These are phyloP conservation scores for Sphaerodactylus townsendi DNA, from an alignment of 2,113 vertebrate species.

Conservation along the genomic window DNA sequence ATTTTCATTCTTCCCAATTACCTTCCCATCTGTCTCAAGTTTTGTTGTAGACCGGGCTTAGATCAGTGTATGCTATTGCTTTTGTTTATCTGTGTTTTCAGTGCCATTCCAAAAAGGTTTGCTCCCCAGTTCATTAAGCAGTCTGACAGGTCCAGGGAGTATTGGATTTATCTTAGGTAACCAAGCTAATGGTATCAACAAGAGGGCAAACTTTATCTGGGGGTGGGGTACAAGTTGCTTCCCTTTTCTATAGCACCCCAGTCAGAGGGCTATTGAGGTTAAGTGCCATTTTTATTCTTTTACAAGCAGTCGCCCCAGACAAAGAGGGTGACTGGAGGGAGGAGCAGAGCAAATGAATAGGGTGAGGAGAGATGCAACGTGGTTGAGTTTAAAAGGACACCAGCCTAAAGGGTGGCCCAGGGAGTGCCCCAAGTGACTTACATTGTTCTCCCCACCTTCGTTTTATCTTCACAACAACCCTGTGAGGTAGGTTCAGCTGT, in stretches of 20 bases:
- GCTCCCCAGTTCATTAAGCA: background rate
- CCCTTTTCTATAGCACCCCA: background rate
- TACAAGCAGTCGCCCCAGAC: background rate
- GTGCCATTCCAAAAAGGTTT: background rate
- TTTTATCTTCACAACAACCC: too few species aligned
- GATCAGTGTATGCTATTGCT: background rate
- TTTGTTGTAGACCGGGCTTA: background rate
- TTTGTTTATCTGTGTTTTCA: background rate
- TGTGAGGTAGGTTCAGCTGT: too few species aligned
- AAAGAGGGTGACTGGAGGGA: background rate
- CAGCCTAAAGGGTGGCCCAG: too few species aligned
- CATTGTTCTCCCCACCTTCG: too few species aligned
- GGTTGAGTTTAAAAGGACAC: background rate
- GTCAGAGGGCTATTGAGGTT: background rate
- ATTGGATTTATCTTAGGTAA: background rate
- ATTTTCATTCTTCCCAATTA: background rate
- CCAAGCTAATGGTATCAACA: background rate
- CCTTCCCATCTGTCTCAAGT: background rate
- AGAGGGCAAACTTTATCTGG: background rate
- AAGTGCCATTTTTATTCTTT: conserved; percentile 13
- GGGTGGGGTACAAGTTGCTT: background rate
- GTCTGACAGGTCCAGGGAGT: too few species aligned
- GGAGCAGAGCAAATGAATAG: background rate
- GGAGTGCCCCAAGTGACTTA: background rate
- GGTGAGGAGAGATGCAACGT: background rate